Conservation (phyloP, 2,113 vertebrate genomes). For the Falcunculus frontatus region DNA sequence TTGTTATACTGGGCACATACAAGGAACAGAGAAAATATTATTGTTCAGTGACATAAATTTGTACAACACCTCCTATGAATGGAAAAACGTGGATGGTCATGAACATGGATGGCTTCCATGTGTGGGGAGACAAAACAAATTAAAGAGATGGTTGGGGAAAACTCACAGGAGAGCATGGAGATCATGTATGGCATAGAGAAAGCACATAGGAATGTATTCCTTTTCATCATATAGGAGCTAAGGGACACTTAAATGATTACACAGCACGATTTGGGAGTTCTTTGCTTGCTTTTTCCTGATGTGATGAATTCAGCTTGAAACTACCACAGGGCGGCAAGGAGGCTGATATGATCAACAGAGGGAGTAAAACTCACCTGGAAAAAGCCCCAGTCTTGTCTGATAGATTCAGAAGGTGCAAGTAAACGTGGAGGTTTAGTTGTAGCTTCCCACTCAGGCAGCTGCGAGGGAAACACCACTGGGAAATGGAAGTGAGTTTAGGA, state of each 20-base stretch:
- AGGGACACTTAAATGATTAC: neutral
- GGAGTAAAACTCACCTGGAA: neutral
- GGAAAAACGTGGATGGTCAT: neutral
- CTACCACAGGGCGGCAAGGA: neutral
- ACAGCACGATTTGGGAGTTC: neutral
- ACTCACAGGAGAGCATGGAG: neutral
- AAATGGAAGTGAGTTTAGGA: neutral
- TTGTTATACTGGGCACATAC: neutral
- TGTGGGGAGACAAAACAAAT: neutral
- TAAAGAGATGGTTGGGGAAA: neutral
- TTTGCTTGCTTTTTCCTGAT: neutral
- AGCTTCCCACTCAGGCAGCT: neutral
- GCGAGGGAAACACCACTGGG: neutral
- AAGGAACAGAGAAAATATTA: neutral
- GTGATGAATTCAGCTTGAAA: neutral
- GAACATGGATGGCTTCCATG: rapidly evolving
- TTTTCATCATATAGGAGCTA: neutral
- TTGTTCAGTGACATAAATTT: neutral
- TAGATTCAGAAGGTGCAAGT: neutral
- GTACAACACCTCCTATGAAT: neutral
- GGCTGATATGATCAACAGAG: neutral
- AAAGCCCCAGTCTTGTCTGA: neutral
- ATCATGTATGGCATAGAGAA: neutral
- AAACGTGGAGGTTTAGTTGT: neutral
- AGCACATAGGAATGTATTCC: neutral